Percentiles rank a stretch among this genome's conserved stretches.
Evolutionary conservation across 2,888 invertebrate genomes (phyloP).

Genomic region (Alloscopus bannaensis): DNA sequence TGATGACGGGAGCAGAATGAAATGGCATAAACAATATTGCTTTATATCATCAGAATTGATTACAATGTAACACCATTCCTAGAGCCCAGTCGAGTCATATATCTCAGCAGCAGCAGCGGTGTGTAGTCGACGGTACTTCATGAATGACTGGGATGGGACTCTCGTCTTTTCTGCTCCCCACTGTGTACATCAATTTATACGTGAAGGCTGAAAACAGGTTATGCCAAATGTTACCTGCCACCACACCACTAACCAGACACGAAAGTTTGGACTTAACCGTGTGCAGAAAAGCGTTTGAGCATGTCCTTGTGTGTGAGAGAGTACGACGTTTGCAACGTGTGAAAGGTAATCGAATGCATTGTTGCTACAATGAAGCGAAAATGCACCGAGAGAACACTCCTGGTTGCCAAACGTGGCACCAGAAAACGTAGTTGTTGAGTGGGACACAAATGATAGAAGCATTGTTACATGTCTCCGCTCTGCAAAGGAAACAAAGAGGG

Average conservation of each 20-base stretch:
- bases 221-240: constrained; percentile 46
- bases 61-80: constrained; percentile 32
- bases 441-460: too few relatives aligned
- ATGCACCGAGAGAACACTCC: background rate
- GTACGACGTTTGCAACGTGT: too few relatives aligned
- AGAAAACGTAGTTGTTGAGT: too few relatives aligned
- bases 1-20: constrained; percentile 50
- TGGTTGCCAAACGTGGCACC: background rate
- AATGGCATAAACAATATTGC: constrained; percentile 54
- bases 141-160: constrained; percentile 44
- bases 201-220: constrained; percentile 51
- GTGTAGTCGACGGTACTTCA: constrained; percentile 17
- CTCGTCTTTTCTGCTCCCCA: constrained; percentile 30
- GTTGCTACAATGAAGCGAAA: background rate
- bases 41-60: constrained; percentile 29
- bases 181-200: constrained; percentile 34
- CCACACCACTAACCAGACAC: constrained; percentile 37
- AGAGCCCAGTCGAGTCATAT: constrained; percentile 7
- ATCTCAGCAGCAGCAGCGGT: background rate
- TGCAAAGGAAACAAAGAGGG: constrained; percentile 40
- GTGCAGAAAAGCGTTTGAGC: constrained; percentile 7
- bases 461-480: background rate
- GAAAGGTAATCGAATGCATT: background rate
- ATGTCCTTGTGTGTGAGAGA: too few relatives aligned
- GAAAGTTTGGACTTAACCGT: constrained; percentile 31